Conservation (phyloP, 2,113 vertebrate species). For the Microtus oregoni region DNA sequence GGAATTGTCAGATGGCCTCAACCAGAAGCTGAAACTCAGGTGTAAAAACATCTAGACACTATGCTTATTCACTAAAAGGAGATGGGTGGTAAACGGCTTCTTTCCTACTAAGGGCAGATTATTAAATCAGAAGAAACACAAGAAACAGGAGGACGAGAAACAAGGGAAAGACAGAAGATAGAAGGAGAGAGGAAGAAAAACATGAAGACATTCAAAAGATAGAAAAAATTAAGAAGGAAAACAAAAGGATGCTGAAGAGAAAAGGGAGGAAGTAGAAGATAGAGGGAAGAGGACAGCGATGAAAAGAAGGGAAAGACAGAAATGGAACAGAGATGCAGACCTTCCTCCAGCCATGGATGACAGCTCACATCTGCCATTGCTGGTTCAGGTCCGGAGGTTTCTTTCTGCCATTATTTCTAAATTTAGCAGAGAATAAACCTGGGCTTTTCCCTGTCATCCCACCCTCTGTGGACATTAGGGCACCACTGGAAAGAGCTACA, state of each 20-base stretch:
- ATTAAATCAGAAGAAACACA: not conserved
- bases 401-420: not conserved
- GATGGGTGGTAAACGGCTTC: not conserved
- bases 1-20: conserved; percentile 39
- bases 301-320: fast-evolving
- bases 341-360: fast-evolving
- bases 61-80: conserved; percentile 43
- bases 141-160: not conserved
- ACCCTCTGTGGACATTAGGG: not conserved
- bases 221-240: not conserved
- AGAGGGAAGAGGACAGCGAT: fast-evolving
- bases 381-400: not conserved
- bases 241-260: not conserved
- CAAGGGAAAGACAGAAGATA: not conserved
- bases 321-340: not conserved
- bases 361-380: not conserved
- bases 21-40: not conserved
- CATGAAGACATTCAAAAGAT: fast-evolving
- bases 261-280: not conserved
- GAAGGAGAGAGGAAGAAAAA: not conserved
- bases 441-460: not conserved
- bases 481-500: not conserved
- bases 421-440: not conserved
- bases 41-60: conserved; percentile 37
- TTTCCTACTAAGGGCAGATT: not conserved